Evolutionary conservation across 2,797 vertebrate genomes (phyloP).

Genomic region (Bradypodion ventrale): DNA sequence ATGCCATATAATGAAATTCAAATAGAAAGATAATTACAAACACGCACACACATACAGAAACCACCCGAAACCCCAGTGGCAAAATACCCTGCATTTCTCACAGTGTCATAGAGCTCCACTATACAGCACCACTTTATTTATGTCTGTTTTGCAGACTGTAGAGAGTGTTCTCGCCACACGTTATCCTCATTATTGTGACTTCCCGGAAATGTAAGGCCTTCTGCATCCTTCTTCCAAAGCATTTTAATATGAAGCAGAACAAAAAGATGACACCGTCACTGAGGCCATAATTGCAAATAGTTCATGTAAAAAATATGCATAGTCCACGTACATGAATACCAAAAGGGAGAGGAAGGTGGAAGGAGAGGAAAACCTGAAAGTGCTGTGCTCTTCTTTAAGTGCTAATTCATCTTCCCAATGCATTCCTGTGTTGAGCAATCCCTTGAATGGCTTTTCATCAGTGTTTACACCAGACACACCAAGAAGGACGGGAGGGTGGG

Average conservation of each 20-base stretch:
- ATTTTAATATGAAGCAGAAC: constrained; percentile 62
- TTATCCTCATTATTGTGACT: constrained; percentile 65
- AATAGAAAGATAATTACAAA: constrained; percentile 2
- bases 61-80: background rate
- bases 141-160: constrained; percentile 46
- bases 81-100: constrained; percentile 40
- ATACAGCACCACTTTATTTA: constrained; percentile 42
- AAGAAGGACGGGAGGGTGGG: constrained; percentile 33
- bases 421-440: constrained; percentile 57
- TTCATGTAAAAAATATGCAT: constrained; percentile 68
- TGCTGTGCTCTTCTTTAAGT: constrained; percentile 1
- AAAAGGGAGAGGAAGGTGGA: constrained; percentile 26
- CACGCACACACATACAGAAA: no score
- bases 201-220: constrained; percentile 72
- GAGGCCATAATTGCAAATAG: constrained; percentile 64
- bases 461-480: constrained; percentile 32
- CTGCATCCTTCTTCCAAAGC: constrained; percentile 69
- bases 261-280: constrained; percentile 63
- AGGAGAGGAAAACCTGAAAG: constrained; percentile 44
- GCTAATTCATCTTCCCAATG: constrained; percentile 28
- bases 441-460: constrained; percentile 42
- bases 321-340: constrained; percentile 37
- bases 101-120: constrained; percentile 37
- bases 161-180: constrained; percentile 54
- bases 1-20: constrained; percentile 30